phyloP scores from a whole-genome alignment of 2,888 invertebrate species.

The Gisinianus flammeolus region DNA sequence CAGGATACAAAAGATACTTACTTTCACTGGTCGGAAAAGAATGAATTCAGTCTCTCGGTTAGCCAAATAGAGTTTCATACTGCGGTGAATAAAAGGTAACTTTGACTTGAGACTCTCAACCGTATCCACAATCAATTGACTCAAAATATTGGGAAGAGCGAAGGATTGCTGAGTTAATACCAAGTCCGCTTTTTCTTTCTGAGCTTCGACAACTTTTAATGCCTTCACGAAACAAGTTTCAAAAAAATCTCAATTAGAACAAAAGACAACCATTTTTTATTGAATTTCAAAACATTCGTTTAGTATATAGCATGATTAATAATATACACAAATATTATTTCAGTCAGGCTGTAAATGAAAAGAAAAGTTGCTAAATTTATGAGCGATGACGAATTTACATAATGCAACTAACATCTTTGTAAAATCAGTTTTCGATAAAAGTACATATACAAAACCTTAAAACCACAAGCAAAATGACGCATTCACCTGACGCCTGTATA shows the following conservation, averaged over 20 bases:
- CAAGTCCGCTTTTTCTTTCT: slow-evolving; percentile 67
- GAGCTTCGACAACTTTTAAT: slow-evolving; percentile 73
- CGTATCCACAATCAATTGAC: slow-evolving; percentile 56
- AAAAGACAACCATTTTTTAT: neutral
- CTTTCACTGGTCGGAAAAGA: slow-evolving; percentile 90
- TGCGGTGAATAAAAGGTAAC: slow-evolving; percentile 79
- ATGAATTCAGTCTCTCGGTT: slow-evolving; percentile 98
- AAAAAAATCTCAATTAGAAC: neutral
- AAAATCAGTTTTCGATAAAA: too few relatives aligned
- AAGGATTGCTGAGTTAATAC: slow-evolving; percentile 57
- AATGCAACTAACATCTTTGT: too few relatives aligned
- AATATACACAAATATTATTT: too few relatives aligned
- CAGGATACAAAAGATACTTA: slow-evolving; percentile 61
- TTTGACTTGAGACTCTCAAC: slow-evolving; percentile 70
- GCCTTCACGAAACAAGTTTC: too few relatives aligned
- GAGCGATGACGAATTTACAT: too few relatives aligned
- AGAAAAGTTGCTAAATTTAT: too few relatives aligned
- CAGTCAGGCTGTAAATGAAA: too few relatives aligned
- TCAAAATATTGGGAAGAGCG: slow-evolving; percentile 56
- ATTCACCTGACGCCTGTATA: too few relatives aligned
- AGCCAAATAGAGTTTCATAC: slow-evolving; percentile 93
- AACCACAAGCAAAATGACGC: too few relatives aligned
- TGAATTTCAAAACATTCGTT: too few relatives aligned
- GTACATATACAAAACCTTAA: too few relatives aligned
- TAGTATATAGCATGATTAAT: too few relatives aligned